These are phyloP conservation scores for Macrosteles quadrilineatus DNA, from an alignment of 1,140 invertebrate genomes.

Conservation along the genomic window DNA sequence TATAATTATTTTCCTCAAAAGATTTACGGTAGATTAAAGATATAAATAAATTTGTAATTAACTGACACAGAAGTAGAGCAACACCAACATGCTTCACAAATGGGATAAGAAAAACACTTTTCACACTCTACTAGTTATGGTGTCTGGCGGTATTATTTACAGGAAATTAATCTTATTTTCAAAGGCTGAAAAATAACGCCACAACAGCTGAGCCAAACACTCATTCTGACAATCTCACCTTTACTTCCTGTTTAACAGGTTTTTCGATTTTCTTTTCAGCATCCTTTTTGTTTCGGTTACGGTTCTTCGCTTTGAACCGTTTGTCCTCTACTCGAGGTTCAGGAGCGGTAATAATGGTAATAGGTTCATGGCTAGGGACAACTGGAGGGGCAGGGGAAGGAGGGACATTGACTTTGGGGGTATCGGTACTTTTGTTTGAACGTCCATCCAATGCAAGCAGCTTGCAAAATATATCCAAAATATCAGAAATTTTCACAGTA, in stretches of 20 bases:
- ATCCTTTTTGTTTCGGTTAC: conserved; percentile 14
- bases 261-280: conserved; percentile 9
- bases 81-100: too few relatives aligned
- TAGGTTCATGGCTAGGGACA: neutral
- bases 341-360: neutral
- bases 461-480: conserved; percentile 32
- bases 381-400: neutral
- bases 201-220: too few relatives aligned
- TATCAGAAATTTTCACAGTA: too few relatives aligned
- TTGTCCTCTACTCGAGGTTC: conserved; percentile 22
- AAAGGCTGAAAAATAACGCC: neutral
- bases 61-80: too few relatives aligned
- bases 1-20: too few relatives aligned
- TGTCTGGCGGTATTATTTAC: too few relatives aligned
- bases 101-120: too few relatives aligned
- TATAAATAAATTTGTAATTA: too few relatives aligned
- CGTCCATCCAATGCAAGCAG: conserved; percentile 21
- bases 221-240: conserved; percentile 19
- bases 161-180: neutral
- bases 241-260: conserved; percentile 5
- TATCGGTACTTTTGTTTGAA: neutral
- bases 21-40: too few relatives aligned
- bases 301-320: conserved; percentile 32
- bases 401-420: neutral
- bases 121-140: too few relatives aligned